These are phyloP conservation scores for Tipula vernalis DNA, from an alignment of 2,888 invertebrate genomes.

Conservation along the genomic window DNA sequence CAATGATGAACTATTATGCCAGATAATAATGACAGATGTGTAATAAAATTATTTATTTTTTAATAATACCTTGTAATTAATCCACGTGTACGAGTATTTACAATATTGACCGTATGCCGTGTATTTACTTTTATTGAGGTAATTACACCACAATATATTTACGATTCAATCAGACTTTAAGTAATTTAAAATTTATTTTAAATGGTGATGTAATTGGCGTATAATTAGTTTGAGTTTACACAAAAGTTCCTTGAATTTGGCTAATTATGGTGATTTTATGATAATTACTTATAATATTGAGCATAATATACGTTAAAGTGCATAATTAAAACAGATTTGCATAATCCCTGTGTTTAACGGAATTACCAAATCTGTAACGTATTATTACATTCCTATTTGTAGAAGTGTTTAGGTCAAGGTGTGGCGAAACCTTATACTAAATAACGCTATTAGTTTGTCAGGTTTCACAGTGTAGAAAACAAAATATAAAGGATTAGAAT, in stretches of 20 bases:
- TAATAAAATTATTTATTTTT: background rate
- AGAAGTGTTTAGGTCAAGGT: no score
- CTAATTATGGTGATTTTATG: background rate
- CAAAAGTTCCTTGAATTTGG: background rate
- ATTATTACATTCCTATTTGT: no score
- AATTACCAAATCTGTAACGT: no score
- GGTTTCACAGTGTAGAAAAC: no score
- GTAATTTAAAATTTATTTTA: background rate
- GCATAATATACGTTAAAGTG: background rate
- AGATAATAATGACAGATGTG: background rate
- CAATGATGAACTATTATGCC: background rate
- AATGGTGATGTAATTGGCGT: background rate
- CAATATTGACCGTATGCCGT: background rate
- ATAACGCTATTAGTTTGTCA: no score
- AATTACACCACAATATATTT: background rate
- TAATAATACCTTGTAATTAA: background rate
- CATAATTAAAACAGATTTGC: no score
- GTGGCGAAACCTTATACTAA: no score
- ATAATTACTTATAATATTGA: background rate
- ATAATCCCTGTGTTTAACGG: no score
- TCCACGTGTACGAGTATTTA: background rate
- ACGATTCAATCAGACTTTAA: background rate
- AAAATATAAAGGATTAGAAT: no score
- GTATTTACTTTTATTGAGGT: background rate
- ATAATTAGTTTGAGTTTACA: background rate